A percentile compares a stretch with the other conserved stretches of the same genome.
phyloP scores from a whole-genome alignment of 1,140 invertebrate genomes.

The Zophobas atratus region DNA sequence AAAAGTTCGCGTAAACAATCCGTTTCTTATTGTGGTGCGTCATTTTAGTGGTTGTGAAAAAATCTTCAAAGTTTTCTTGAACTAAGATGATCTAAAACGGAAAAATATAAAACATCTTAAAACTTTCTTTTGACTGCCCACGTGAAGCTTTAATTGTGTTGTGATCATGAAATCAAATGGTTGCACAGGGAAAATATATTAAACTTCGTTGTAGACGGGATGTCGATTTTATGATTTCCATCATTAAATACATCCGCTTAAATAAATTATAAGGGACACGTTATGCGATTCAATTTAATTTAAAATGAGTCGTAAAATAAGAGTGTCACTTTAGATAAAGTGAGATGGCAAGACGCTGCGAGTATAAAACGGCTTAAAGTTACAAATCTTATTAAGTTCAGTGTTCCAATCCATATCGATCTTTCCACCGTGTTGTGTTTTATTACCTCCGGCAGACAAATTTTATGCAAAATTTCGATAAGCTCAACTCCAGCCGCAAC shows the following conservation, averaged over 20 bases:
- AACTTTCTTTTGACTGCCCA: too few relatives aligned
- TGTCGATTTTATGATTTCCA: background rate
- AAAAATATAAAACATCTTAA: too few relatives aligned
- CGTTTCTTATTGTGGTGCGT: too few relatives aligned
- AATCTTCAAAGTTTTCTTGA: too few relatives aligned
- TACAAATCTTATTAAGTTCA: constrained; percentile 38
- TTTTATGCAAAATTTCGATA: constrained; percentile 37
- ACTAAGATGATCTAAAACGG: too few relatives aligned
- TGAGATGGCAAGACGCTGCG: constrained; percentile 11
- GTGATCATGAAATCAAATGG: too few relatives aligned
- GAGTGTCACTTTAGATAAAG: constrained; percentile 13
- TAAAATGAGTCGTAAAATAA: constrained; percentile 28
- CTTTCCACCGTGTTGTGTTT: constrained; percentile 36
- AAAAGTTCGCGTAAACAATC: too few relatives aligned
- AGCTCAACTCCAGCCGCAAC: constrained; percentile 13
- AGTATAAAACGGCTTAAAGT: constrained; percentile 36
- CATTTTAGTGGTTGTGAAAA: too few relatives aligned
- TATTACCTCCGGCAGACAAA: constrained; percentile 41
- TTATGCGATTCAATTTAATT: constrained; percentile 33
- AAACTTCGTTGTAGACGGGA: background rate
- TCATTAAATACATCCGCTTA: constrained; percentile 5
- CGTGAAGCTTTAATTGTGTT: too few relatives aligned
- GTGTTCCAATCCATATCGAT: constrained; percentile 41
- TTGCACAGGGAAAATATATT: too few relatives aligned
- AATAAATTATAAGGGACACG: constrained; percentile 8